Evolutionary conservation across 2,888 invertebrate genomes (phyloP).

Genomic region (Spodoptera exigua): DNA sequence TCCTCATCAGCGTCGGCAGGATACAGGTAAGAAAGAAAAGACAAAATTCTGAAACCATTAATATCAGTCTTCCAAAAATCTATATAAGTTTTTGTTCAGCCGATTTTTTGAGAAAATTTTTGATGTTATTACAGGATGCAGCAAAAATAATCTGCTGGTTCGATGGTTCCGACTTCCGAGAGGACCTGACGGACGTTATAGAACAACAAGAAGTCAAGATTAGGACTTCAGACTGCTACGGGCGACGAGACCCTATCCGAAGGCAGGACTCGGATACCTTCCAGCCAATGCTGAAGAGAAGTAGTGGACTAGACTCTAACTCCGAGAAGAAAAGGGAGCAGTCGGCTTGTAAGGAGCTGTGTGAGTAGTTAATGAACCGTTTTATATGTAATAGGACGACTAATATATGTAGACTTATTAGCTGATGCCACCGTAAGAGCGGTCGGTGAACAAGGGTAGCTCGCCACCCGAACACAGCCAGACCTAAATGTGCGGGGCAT

Average conservation of each 20-base stretch:
- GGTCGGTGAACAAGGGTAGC: no score
- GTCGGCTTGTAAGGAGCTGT: slow-evolving; percentile 77
- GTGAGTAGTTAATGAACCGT: slow-evolving; percentile 66
- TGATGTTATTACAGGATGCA: slow-evolving; percentile 73
- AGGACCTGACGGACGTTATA: slow-evolving; percentile 84
- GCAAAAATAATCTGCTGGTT: slow-evolving; percentile 87
- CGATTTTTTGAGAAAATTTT: no score
- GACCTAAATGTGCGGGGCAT: no score
- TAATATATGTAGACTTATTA: no score
- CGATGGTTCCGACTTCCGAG: slow-evolving; percentile 84
- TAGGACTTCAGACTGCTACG: slow-evolving; percentile 78
- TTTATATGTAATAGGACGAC: not conserved
- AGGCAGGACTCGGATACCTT: slow-evolving; percentile 82
- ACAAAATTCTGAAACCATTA: no score
- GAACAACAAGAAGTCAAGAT: slow-evolving; percentile 86
- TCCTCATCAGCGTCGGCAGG: slow-evolving; percentile 80
- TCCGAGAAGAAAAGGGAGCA: slow-evolving; percentile 76
- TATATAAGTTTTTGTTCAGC: no score
- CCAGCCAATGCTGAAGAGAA: slow-evolving; percentile 83
- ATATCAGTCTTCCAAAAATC: no score
- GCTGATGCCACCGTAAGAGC: no score
- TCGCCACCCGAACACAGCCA: no score
- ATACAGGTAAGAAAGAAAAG: slow-evolving; percentile 82
- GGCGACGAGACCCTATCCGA: slow-evolving; percentile 68
- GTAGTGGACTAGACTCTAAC: slow-evolving; percentile 79